Conservation (phyloP, 2,797 vertebrate genomes). For the Cheracebus regulus region DNA sequence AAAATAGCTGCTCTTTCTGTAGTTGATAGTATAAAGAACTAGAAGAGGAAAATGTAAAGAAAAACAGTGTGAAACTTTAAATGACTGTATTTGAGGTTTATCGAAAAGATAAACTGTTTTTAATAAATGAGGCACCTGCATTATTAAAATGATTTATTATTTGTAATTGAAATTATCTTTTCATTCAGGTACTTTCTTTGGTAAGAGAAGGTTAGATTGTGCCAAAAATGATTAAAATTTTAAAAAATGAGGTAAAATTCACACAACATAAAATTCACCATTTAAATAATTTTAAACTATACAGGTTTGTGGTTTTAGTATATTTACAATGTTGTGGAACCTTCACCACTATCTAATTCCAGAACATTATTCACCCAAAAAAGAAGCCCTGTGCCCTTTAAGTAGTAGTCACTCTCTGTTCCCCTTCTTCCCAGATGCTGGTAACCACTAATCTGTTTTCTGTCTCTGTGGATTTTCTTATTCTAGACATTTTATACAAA, state of each 20-base stretch:
- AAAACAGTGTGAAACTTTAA: not conserved
- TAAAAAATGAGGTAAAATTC: not conserved
- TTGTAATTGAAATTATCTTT: not conserved
- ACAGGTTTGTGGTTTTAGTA: not conserved
- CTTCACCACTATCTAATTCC: not conserved
- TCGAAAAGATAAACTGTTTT: not conserved
- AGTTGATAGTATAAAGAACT: not conserved
- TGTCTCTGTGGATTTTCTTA: not conserved
- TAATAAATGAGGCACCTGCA: not conserved
- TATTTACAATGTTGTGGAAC: not conserved
- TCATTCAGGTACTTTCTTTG: not conserved
- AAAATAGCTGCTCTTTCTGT: not conserved
- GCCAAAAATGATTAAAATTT: not conserved
- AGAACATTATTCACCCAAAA: not conserved
- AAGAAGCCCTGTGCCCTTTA: not conserved
- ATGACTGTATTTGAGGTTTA: not conserved
- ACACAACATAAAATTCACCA: not conserved
- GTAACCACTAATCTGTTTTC: not conserved
- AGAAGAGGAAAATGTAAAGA: not conserved
- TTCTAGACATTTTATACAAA: not conserved
- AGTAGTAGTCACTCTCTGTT: not conserved
- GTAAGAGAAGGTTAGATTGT: not conserved
- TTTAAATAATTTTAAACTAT: not conserved
- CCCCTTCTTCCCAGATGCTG: not conserved
- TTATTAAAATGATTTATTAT: conserved; percentile 5